These are phyloP conservation scores for Hypotaenidia philippensis DNA, from an alignment of 2,797 vertebrate species.

Conservation along the genomic window DNA sequence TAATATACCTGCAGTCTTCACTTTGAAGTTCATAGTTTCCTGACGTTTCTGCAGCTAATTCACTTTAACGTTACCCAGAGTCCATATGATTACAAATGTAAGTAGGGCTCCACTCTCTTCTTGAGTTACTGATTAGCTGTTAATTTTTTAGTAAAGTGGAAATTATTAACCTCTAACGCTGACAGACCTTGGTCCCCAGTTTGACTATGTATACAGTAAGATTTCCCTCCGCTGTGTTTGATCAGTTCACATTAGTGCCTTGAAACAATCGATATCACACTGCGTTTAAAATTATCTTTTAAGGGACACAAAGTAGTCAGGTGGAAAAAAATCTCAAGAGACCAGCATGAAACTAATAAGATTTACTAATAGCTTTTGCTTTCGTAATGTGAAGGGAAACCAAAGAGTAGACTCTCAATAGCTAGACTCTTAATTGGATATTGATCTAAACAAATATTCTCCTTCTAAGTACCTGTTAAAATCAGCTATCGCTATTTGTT, in stretches of 20 bases:
- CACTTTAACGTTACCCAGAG: not conserved
- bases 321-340: conserved; percentile 64
- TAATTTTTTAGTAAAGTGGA: conserved; percentile 21
- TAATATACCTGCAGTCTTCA: not conserved
- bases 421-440: conserved; percentile 74
- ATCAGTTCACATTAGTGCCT: conserved; percentile 45
- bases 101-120: not conserved
- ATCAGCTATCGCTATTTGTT: conserved; percentile 61
- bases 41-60: not conserved
- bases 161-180: conserved; percentile 1
- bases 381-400: conserved; percentile 67
- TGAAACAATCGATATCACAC: conserved; percentile 73
- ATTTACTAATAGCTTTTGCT: conserved; percentile 74
- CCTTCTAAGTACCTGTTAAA: conserved; percentile 59
- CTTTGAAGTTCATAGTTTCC: not conserved
- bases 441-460: conserved; percentile 78
- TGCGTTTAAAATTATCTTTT: conserved; percentile 74
- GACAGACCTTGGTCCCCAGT: not conserved
- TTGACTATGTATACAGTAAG: conserved; percentile 16
- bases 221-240: conserved; percentile 14
- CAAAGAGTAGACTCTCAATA: conserved; percentile 54
- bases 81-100: not conserved
- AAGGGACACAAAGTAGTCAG: conserved; percentile 51
- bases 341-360: conserved; percentile 78
- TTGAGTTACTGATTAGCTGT: not conserved